phyloP scores from a whole-genome alignment of 2,113 vertebrate species.

The Ammodytes dubius region DNA sequence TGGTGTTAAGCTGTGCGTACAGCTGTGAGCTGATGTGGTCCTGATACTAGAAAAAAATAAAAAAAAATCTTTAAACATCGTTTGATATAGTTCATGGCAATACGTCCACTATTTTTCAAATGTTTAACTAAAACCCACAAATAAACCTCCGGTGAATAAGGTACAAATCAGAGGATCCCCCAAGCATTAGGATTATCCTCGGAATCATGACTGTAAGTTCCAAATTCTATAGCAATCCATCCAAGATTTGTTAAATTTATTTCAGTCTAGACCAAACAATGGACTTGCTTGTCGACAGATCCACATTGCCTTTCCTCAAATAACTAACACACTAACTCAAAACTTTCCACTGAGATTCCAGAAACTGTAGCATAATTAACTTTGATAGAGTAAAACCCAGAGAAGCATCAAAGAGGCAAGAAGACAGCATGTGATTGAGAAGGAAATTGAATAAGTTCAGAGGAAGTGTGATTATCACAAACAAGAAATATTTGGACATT shows the following conservation, averaged over 20 bases:
- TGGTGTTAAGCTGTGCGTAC: too few relatives aligned
- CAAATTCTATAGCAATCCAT: neutral
- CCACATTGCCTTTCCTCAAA: neutral
- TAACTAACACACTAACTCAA: neutral
- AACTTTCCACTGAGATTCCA: neutral
- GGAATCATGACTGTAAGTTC: neutral
- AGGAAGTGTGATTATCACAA: conserved; percentile 28
- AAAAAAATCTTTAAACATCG: too few relatives aligned
- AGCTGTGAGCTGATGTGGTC: too few relatives aligned
- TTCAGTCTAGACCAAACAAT: neutral
- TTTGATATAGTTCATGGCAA: too few relatives aligned
- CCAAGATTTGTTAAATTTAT: too few relatives aligned
- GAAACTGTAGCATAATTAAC: neutral
- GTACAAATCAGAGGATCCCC: neutral
- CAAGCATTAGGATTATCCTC: neutral
- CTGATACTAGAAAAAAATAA: too few relatives aligned
- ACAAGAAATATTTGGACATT: neutral
- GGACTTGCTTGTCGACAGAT: too few relatives aligned
- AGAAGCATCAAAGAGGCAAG: too few relatives aligned
- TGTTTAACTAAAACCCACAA: too few relatives aligned
- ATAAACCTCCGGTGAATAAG: too few relatives aligned
- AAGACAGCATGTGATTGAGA: conserved; percentile 22
- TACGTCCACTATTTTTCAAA: too few relatives aligned
- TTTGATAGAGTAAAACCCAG: neutral
- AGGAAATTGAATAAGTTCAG: conserved; percentile 40